Percentiles rank a stretch among this genome's conserved stretches.
phyloP scores from a whole-genome alignment of 2,888 invertebrate species.

The Agrochola circellaris region DNA sequence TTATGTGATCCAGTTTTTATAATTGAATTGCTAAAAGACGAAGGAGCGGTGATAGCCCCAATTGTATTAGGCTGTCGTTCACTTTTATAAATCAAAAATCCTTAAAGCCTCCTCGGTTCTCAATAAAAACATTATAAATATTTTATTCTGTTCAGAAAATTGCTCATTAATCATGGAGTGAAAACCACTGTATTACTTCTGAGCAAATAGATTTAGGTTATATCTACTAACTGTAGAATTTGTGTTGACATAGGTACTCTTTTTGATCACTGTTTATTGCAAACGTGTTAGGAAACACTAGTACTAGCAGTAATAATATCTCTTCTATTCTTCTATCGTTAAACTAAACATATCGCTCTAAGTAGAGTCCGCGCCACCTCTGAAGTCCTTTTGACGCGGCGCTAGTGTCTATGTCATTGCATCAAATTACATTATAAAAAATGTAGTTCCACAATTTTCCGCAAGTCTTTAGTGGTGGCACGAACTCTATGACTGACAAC shows the following conservation, averaged over 20 bases:
- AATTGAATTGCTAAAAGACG: slow-evolving; percentile 44
- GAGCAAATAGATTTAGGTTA: not conserved
- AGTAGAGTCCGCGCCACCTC: too few species aligned
- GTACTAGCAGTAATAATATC: too few species aligned
- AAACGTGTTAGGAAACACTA: not conserved
- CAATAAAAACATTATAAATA: slow-evolving; percentile 2
- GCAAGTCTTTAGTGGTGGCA: too few species aligned
- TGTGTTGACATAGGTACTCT: not conserved
- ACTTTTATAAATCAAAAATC: not conserved
- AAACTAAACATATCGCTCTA: slow-evolving; percentile 3
- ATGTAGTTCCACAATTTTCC: too few species aligned
- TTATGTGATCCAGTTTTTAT: slow-evolving; percentile 52
- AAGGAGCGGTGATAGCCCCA: slow-evolving; percentile 24
- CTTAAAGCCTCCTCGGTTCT: not conserved
- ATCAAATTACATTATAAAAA: too few species aligned
- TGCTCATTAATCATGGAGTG: not conserved
- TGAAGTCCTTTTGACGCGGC: too few species aligned
- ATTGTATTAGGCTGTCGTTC: slow-evolving; percentile 34
- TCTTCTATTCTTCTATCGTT: not conserved
- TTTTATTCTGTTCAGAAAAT: slow-evolving; percentile 11
- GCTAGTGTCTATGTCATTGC: too few species aligned
- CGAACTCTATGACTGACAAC: not conserved
- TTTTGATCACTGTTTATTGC: not conserved
- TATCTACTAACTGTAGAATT: not conserved
- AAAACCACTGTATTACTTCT: not conserved